Base-by-base conservation (phyloP, 2,113 vertebrate species). In the Chionis minor region DNA sequence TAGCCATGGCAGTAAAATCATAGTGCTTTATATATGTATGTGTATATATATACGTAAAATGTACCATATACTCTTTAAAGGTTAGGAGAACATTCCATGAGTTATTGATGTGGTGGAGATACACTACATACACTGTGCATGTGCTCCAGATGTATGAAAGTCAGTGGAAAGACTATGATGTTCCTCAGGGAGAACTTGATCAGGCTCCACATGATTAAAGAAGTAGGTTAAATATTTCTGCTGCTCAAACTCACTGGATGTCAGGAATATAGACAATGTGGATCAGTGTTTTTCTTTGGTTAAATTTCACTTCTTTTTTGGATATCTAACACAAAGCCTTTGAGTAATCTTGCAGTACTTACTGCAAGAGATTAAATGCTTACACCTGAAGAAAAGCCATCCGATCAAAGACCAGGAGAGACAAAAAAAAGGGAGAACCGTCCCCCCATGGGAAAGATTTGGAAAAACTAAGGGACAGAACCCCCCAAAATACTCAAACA, bases 1-100 rank as follows among this genome's bases (percentile, higher is more conserved):
- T 58, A 86, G 81, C 90, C 91, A 94, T 44, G 59, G 81, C 52
- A 72, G 28, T 89, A 91, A 88, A 96, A 86, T 67, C 63, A 75
- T 61, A 33, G 18, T 87, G 12, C 47, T 77, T 93, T 88, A 38
- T 54, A 86, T 73, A 33, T 23, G 28, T 30, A 2, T 67, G 3
- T 33, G 6, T n/a, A 12, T 47, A 42, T 19, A 5, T 18, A 10
- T 10, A 38, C 0, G 5, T 61, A 75, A 78, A 90, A 93, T 30
- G 56, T 83, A 69, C 33, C 45, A 52, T 75, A 86, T 55, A 58
- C n/a, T 65, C 82, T 86, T 67, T 51, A 88, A 93, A 85, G 23
- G 16, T 58, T 65, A 80, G 42, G 26, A 88, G 66, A 94, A 71
- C 54, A 81, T 96, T 94, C 88, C 54, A 6, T 23, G 32, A 56